Evolutionary conservation across 2,113 vertebrate genomes (phyloP), one percentile per base, ranked within the genome.

Genomic region (Macquaria ambigua): DNA sequence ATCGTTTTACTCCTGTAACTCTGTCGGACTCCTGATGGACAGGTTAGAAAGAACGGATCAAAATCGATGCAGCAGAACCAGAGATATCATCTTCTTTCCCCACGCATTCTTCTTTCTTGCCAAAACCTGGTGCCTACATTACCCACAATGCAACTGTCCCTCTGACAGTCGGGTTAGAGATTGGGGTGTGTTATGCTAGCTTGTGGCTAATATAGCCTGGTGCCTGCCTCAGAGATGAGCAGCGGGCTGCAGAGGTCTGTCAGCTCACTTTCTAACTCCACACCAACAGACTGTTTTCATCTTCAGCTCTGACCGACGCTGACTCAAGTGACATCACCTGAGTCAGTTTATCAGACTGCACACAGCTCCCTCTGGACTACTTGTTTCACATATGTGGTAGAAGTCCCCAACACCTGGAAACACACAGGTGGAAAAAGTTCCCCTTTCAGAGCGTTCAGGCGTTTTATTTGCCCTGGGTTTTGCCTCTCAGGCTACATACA

Each of bases 91-190:
- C 1, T 43, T 11, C 8, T 28, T 69, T 14, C 25, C 21, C n/a
- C 16, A 3, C 55, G 16, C n/a, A 0, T 43, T 69, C 52, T 20
- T 10, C 34, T 10, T 43, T 37, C n/a, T 16, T 14, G 8, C 58
- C 48, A 43, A 25, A 69, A 55, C 43, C 2, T 3, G 34, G 12
- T 20, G 69, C 59, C 48, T 81, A 31, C 79, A 9, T 81, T 56
- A 56, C 69, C 79, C 70, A 81, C 48, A 81, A 66, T 73, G 59
- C 69, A 53, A 28, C 62, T 6, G 2, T 6, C 3, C 12, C 10
- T 4, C 18, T 6, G 1, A 28, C 71, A 20, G 6, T 3, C 3
- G 7, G 0, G 11, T 11, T 1, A 21, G 71, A n/a, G 25, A 11
- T 20, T 14, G 4, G 28, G 6, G 41, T 5, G 56, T 8, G 71